Conservation (phyloP, 23 tunicate species). For the Halocynthia aurantium region DNA sequence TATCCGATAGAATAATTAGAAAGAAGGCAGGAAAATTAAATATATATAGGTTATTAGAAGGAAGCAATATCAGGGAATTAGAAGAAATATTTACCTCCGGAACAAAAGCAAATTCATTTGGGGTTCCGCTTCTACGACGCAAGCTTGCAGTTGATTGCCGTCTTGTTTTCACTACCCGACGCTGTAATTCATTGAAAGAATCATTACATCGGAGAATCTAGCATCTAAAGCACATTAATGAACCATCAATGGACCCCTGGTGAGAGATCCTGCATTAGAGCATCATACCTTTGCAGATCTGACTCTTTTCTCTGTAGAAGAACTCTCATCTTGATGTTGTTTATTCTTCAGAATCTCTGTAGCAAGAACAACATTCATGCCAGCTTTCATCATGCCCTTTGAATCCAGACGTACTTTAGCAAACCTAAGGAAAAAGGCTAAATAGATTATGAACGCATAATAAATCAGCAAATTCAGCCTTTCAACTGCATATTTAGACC, state of each 20-base stretch:
- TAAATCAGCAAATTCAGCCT: too few species aligned
- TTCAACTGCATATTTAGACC: too few species aligned
- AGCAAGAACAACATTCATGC: slow-evolving; percentile 37
- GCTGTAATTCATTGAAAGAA: neutral
- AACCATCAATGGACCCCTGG: neutral
- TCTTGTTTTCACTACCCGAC: slow-evolving; percentile 7
- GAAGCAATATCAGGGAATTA: too few species aligned
- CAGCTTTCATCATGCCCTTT: slow-evolving; percentile 29
- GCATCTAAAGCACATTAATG: neutral
- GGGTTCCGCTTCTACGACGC: neutral
- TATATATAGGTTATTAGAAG: too few species aligned
- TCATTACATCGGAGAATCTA: neutral
- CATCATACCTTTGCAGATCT: neutral
- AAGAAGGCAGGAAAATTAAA: too few species aligned
- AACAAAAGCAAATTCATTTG: neutral
- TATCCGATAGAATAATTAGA: too few species aligned
- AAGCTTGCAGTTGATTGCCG: slow-evolving; percentile 6
- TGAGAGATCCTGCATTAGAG: too few species aligned
- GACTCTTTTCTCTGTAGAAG: neutral
- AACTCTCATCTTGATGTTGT: neutral
- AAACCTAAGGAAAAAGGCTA: slow-evolving; percentile 3
- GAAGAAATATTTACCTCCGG: neutral
- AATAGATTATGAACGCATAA: too few species aligned
- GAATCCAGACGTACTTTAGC: slow-evolving; percentile 26
- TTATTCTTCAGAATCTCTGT: slow-evolving; percentile 9